Base-by-base conservation (phyloP, 92 coral and sea anemone species). In the Epizoanthus illoricatus region DNA sequence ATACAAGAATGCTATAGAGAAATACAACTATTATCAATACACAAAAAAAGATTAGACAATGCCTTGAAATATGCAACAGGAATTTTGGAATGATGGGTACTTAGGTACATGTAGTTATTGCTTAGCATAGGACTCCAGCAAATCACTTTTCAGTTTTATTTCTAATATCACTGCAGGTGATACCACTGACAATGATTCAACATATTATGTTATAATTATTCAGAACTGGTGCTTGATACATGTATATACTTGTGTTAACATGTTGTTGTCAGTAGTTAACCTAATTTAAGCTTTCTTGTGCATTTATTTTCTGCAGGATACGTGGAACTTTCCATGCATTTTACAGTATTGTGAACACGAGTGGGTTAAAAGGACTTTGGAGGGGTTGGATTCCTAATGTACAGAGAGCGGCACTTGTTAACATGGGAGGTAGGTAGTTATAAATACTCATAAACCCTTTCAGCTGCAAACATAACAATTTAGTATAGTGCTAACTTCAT, bases 381-480 rank as follows among this genome's bases (percentile, higher is more conserved):
- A 91, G 91, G 62, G 99, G 99, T 24, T 96, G 99, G 99, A 81
- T 92, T 24, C 99, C 99, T 0, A 96, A 96, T 88, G 94, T 96
- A 19, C 99, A 96, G 72, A 86, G 99, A 81, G 99, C 99, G 2
- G 99, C 99, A 7, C 85, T 96, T 9, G 99, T 96, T 7, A 96
- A 96, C 76, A 91, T 96, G 94, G 99, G 99, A 81, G 99, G 99
- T 96, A 76, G 23, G 88, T 75, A 21, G 36, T 1, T 28, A 28
- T 28, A 1, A 28, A 28, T 2, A 28, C 36, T 28, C 2, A 28
- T 28, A 1, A 28, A 52, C 15, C 15, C 56, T 20, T 57, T 54
- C 3, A 9, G 56, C 56, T 52, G 56, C 3, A 13, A 3, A 52
- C 56, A 49, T 11, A 49, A 45, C 7, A 2, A 28, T 28, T 28